phyloP scores from a whole-genome alignment of 1,140 invertebrate species.

The Papilio polyxenes region DNA sequence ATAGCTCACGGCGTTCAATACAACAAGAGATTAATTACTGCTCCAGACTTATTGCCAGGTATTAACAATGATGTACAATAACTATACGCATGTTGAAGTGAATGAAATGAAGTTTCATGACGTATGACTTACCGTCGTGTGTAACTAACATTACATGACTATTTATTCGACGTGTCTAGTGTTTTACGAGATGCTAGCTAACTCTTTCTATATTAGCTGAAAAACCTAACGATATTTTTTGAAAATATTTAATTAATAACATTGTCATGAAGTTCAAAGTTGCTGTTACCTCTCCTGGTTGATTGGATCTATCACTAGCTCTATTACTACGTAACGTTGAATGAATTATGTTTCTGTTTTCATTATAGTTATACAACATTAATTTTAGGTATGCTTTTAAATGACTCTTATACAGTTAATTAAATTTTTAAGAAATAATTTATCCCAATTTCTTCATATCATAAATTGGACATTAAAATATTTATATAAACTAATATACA shows the following conservation, averaged over 20 bases:
- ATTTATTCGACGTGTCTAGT: neutral
- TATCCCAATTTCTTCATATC: neutral
- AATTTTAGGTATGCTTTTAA: neutral
- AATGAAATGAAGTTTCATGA: neutral
- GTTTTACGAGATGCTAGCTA: neutral
- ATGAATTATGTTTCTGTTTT: neutral
- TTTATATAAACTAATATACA: neutral
- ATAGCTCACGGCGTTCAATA: conserved; percentile 68
- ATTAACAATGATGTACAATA: conserved; percentile 13
- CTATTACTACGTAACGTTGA: neutral
- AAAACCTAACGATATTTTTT: too few species aligned
- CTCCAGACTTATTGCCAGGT: conserved; percentile 51
- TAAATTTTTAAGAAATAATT: neutral
- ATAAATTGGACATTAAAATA: neutral
- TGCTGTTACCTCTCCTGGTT: too few species aligned
- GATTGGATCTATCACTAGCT: too few species aligned
- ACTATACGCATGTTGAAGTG: neutral
- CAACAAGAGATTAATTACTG: conserved; percentile 63
- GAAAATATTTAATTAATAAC: too few species aligned
- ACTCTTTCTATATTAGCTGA: too few species aligned
- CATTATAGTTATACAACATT: neutral
- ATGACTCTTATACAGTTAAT: neutral
- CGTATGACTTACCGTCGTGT: neutral
- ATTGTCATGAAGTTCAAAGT: too few species aligned
- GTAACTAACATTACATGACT: neutral